Conservation (phyloP, 2,888 invertebrate genomes). For the Drosophila acutilabella region DNA sequence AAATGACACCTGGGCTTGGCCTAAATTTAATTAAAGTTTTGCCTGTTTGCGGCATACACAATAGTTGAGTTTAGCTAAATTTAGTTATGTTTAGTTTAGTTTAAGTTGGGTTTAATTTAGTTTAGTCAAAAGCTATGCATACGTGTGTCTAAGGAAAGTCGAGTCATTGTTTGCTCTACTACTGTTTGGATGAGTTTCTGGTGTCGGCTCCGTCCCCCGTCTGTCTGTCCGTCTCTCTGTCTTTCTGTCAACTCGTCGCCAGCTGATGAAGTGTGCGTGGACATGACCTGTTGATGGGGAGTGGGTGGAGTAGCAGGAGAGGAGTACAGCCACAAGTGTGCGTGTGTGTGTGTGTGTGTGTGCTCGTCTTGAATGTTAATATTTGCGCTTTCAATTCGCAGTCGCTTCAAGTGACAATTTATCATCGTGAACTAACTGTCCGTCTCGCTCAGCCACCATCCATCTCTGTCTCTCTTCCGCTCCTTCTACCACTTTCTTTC, state of each 20-base stretch:
- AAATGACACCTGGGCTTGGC: constrained; percentile 24
- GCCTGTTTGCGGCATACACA: constrained; percentile 22
- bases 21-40: constrained; percentile 65
- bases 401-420: constrained; percentile 57
- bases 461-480: background rate
- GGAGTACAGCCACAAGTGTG: constrained; percentile 60
- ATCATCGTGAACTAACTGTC: constrained; percentile 44
- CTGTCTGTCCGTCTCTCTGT: background rate
- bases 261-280: constrained; percentile 26
- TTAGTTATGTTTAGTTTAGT: background rate
- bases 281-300: constrained; percentile 21
- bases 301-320: too few species aligned
- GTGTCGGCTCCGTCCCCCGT: constrained; percentile 1
- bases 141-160: constrained; percentile 20
- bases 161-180: constrained; percentile 23
- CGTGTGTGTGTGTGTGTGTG: constrained; percentile 3
- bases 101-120: constrained; percentile 9
- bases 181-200: constrained; percentile 10
- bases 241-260: constrained; percentile 13
- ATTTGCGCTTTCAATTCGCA: constrained; percentile 74
- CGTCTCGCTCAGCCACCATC: constrained; percentile 3
- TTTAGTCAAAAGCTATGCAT: constrained; percentile 18
- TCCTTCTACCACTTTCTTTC: background rate
- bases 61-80: constrained; percentile 8
- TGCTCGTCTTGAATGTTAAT: constrained; percentile 71